Percentiles rank a stretch among this genome's conserved stretches.
Evolutionary conservation across 2,113 vertebrate genomes (phyloP).

Genomic region (Talpa occidentalis): DNA sequence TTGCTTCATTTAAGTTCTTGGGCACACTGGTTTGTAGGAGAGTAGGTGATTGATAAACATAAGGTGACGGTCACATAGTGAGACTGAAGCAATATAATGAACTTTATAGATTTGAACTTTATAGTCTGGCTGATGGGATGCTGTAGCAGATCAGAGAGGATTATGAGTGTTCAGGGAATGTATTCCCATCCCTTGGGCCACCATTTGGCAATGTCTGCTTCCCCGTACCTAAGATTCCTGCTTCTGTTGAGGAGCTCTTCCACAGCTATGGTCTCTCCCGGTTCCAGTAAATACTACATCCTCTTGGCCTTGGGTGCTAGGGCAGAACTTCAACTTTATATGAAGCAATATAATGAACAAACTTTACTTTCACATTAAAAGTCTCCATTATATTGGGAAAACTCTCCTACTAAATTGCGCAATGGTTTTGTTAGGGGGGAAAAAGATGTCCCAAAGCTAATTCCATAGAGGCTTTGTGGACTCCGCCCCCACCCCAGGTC

Average conservation of each 20-base stretch:
- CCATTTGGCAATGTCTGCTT: neutral
- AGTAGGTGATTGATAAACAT: neutral
- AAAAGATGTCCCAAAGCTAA: no score
- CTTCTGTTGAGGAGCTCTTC: neutral
- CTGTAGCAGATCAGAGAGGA: neutral
- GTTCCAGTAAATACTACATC: neutral
- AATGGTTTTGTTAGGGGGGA: no score
- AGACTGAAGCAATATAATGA: neutral
- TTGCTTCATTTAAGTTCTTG: neutral
- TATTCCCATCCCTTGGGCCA: neutral
- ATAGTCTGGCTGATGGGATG: no score
- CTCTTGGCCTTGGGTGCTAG: neutral
- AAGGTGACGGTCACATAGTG: neutral
- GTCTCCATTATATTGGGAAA: neutral
- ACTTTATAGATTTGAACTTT: no score
- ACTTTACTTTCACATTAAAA: neutral
- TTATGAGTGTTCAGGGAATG: neutral
- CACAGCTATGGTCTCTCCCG: neutral
- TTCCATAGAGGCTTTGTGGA: no score
- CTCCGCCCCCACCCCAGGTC: no score
- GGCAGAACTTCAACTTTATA: no score
- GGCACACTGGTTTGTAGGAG: neutral
- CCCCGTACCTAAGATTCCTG: neutral
- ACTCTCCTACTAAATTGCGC: neutral
- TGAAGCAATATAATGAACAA: no score